These are phyloP conservation scores for Dissostichus mawsoni DNA, from an alignment of 2,113 vertebrate species.

Conservation along the genomic window DNA sequence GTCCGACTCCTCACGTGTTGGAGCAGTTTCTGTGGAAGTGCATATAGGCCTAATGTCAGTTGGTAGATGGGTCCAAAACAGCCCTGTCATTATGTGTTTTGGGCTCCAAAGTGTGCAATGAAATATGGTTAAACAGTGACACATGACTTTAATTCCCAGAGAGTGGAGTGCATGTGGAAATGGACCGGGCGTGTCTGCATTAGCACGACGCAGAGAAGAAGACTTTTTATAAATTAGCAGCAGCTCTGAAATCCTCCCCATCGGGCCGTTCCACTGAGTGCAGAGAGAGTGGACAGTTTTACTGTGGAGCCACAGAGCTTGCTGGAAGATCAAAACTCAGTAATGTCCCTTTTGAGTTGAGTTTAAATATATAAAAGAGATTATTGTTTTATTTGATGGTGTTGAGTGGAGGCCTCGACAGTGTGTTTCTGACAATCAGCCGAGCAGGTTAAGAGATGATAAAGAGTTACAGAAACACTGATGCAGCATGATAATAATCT, in stretches of 20 bases:
- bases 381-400: constrained; percentile 24
- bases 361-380: background rate
- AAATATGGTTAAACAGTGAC: constrained; percentile 50
- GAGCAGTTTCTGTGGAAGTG: constrained; percentile 34
- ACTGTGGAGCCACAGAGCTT: constrained; percentile 17
- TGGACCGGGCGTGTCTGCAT: constrained; percentile 80
- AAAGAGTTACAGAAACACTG: constrained; percentile 47
- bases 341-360: constrained; percentile 22
- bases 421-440: constrained; percentile 33
- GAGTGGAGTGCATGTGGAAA: constrained; percentile 50
- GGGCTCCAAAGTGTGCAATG: constrained; percentile 17
- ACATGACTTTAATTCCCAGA: constrained; percentile 62
- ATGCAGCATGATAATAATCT: constrained; percentile 65
- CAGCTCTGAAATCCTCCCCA: constrained; percentile 43
- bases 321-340: constrained; percentile 35
- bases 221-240: constrained; percentile 71
- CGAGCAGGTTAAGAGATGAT: constrained; percentile 57
- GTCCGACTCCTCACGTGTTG: constrained; percentile 34
- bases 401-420: constrained; percentile 37
- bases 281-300: constrained; percentile 20
- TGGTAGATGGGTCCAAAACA: constrained; percentile 13
- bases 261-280: constrained; percentile 45
- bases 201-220: constrained; percentile 61
- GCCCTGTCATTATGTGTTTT: constrained; percentile 15
- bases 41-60: constrained; percentile 34